Base-by-base conservation (phyloP, 2,888 invertebrate genomes). In the Steinernema carpocapsae region DNA sequence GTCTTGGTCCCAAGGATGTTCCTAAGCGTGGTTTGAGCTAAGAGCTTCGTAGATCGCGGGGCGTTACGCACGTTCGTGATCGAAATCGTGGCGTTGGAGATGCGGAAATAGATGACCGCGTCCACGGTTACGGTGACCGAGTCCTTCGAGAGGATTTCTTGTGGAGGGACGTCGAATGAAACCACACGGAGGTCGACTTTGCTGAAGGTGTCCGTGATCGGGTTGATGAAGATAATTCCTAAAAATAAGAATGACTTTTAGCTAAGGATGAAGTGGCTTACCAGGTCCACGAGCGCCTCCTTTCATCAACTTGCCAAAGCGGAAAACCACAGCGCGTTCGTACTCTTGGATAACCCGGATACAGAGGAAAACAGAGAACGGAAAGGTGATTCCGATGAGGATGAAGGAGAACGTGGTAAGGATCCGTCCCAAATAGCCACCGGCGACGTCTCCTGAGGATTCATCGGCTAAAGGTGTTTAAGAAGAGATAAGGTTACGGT, bases 1-100 rank as follows among this genome's bases (percentile, higher is more conserved):
- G 95, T 95, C 82, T 95, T 91, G 70, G 97, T 97, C 77, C 97
- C 97, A 92, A 97, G 93, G 80, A 95, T 95, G 89, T 97, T 97
- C 75, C 89, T 76, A 12, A 89, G 80, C 1, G 89, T 90, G 0
- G 89, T 89, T 82, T 89, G 89, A 14, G 89, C 89, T 14, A 89
- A 82, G 7, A 90, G 84, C 76, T 86, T 87, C 7, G 76, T 82
- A 1, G 81, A 79, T 37, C 76, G 42, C 14, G 64, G 29, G 17
- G 64, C 74, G 64, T 79, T 78, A 37, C 82, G 79, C 19, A 80
- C 80, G 72, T 80, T 80, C 7, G 80, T 80, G 17, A 80, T 82
- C 17, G 80, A 80, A 51, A 80, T 80, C 7, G 80, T 80, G 17
- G 80, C 75, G 70, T 77, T 76, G 22, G 76, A 76, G 14, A 77